These are phyloP conservation scores for Morpho helenor DNA, from an alignment of 2,888 invertebrate species.

Conservation along the genomic window DNA sequence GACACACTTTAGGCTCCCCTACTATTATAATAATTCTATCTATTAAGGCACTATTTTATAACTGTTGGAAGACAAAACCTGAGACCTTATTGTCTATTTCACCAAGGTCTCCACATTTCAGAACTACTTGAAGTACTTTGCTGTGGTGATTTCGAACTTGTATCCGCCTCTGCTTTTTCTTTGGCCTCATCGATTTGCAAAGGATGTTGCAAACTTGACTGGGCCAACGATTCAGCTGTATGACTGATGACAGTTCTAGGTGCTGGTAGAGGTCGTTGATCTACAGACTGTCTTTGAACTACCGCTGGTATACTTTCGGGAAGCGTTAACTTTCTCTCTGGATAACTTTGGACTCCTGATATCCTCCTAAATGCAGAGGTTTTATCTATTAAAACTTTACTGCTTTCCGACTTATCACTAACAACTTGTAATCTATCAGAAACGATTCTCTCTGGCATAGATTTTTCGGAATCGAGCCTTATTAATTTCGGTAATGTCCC, in stretches of 20 bases:
- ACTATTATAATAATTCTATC: no score
- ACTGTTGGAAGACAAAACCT: slow-evolving; percentile 22
- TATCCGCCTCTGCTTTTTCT: slow-evolving; percentile 44
- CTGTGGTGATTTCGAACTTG: slow-evolving; percentile 52
- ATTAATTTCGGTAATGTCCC: slow-evolving; percentile 56
- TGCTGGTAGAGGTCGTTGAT: slow-evolving; percentile 26
- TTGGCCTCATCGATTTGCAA: slow-evolving; percentile 19
- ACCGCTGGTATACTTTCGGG: slow-evolving; percentile 58
- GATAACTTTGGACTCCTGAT: slow-evolving; percentile 37
- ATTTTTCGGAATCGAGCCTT: slow-evolving; percentile 42
- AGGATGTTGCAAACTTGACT: slow-evolving; percentile 35
- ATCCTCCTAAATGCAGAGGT: slow-evolving; percentile 50
- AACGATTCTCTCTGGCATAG: slow-evolving; percentile 27
- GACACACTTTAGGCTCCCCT: no score
- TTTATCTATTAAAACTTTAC: slow-evolving; percentile 27
- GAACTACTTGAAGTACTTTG: slow-evolving; percentile 53
- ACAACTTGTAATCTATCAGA: slow-evolving; percentile 18
- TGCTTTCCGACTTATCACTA: slow-evolving; percentile 26
- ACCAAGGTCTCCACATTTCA: slow-evolving; percentile 73
- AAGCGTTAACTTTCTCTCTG: slow-evolving; percentile 45
- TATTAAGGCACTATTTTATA: slow-evolving; percentile 16
- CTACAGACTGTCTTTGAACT: slow-evolving; percentile 34
- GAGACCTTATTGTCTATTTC: not conserved
- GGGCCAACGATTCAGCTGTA: slow-evolving; percentile 62
- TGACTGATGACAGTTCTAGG: slow-evolving; percentile 66